Base-by-base conservation (phyloP, 2,888 invertebrate genomes). In the Drosophila dives region DNA sequence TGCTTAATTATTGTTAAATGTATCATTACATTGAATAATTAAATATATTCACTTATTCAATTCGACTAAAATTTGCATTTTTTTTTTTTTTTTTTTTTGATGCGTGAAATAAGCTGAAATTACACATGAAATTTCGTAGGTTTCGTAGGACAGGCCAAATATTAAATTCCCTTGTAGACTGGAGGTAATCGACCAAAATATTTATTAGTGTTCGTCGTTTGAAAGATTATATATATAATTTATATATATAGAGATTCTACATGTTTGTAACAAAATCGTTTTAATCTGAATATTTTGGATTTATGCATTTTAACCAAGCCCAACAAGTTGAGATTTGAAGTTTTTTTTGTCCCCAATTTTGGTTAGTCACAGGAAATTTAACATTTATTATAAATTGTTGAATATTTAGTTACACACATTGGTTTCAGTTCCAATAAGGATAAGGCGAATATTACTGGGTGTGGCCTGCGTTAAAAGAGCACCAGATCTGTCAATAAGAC, bases 401-500 rank as follows among this genome's bases (percentile, higher is more conserved):
- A 10, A 36, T 26, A 15, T 20, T 60, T 68, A 69, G 67, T 59
- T 69, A 69, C 60, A 68, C 17, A 67, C 32, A 48, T 11, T 53
- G 17, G 11, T 51, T 53, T 62, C 26, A 42, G 49, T 32, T 60
- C 49, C 50, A 36, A 40, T 29, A 23, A 33, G 55, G 32, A 64
- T 45, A 34, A 56, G 34, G 10, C 26, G 26, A 15, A 23, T 50
- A 17, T 40, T 23, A 11, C 15, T n/a, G 10, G 15, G n/a, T 29
- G 26, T 56, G 29, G 38, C 10, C 38, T 17, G 26, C 23, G 17
- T 17, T 54, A 5, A 15, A 12, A 42, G 15, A 36, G 38, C 34
- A 17, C 15, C 61, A 75, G 70, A 74, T 74, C 75, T 56, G 68
- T 12, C 10, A 26, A 33, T 59, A 49, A 36, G n/a, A 1, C 56